A percentile compares a stretch with the other conserved stretches of the same genome.
Evolutionary conservation across 2,113 vertebrate species (phyloP).

Genomic region (Chloropsis cyanopogon): DNA sequence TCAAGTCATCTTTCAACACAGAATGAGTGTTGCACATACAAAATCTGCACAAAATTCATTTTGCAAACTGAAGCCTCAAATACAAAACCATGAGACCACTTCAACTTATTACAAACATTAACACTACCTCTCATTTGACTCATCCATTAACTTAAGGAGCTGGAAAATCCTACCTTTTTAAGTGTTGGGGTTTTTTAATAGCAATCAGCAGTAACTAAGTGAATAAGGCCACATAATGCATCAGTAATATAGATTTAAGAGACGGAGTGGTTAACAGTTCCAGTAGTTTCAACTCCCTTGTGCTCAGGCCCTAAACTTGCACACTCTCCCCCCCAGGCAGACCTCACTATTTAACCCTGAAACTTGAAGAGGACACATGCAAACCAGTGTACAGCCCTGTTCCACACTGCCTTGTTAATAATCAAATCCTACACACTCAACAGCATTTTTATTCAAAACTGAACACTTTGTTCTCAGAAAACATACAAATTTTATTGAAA

Average conservation of each 20-base stretch:
- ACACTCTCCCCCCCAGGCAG: neutral
- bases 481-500: neutral
- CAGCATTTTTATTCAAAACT: neutral
- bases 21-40: rapidly evolving
- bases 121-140: neutral
- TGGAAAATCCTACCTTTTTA: neutral
- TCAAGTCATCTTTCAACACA: neutral
- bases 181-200: rapidly evolving
- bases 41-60: neutral
- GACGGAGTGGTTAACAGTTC: neutral
- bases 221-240: neutral
- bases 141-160: neutral
- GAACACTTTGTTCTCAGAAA: neutral
- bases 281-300: neutral
- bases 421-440: neutral
- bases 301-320: rapidly evolving
- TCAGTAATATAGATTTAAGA: rapidly evolving
- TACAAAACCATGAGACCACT: neutral
- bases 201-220: neutral
- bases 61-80: neutral
- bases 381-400: neutral
- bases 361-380: rapidly evolving
- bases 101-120: neutral
- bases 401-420: neutral
- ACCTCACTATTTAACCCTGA: neutral